Conservation (phyloP, 1,140 invertebrate genomes). For the Latrodectus geometricus region DNA sequence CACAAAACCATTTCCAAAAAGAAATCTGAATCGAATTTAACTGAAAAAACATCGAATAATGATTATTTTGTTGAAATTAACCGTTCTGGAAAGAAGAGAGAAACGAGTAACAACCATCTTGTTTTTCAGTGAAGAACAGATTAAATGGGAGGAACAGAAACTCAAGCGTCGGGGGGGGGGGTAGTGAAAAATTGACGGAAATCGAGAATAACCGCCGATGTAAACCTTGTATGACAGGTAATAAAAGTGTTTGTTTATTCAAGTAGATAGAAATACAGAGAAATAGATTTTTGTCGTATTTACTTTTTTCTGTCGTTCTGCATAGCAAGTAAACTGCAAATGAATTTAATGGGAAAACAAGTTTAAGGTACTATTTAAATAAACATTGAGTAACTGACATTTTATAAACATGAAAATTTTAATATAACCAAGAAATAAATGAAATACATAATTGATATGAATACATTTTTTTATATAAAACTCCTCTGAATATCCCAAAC, state of each 20-base stretch:
- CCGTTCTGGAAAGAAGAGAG: background rate
- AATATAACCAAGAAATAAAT: too few species aligned
- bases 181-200: constrained; percentile 1
- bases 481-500: too few species aligned
- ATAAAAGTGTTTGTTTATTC: constrained; percentile 37
- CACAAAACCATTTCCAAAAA: too few species aligned
- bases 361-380: too few species aligned
- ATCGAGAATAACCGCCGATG: constrained; percentile 16
- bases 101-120: background rate
- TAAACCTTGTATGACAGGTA: constrained; percentile 28
- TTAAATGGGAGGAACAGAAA: constrained; percentile 3
- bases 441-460: too few species aligned
- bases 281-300: background rate
- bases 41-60: background rate
- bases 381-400: too few species aligned
- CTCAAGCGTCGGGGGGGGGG: background rate
- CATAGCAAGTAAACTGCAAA: too few species aligned
- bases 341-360: too few species aligned
- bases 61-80: constrained; percentile 2
- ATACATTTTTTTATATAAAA: too few species aligned
- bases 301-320: background rate
- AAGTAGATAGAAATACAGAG: background rate
- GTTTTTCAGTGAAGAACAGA: background rate
- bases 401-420: too few species aligned
- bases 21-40: too few species aligned